These are phyloP conservation scores for Epizoanthus scotinus DNA, from an alignment of 92 coral and sea anemone species.

Conservation along the genomic window DNA sequence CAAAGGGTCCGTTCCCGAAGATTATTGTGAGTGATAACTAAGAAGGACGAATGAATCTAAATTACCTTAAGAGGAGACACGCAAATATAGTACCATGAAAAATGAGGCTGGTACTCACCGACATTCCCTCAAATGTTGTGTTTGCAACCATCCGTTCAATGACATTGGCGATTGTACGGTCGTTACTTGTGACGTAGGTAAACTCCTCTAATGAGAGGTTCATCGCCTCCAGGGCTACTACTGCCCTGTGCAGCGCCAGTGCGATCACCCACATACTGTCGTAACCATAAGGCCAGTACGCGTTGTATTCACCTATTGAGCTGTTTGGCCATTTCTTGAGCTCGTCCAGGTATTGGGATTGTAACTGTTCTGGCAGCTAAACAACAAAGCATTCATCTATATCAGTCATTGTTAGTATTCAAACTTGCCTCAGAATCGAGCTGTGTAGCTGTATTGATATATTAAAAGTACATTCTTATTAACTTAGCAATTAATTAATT, in stretches of 20 bases:
- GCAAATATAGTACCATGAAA: neutral
- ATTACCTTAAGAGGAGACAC: neutral
- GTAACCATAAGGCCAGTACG: slow-evolving; percentile 70
- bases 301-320: slow-evolving; percentile 31
- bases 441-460: too few relatives aligned
- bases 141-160: slow-evolving; percentile 38
- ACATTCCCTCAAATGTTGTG: slow-evolving; percentile 62
- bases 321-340: slow-evolving; percentile 28
- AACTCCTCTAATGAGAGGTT: slow-evolving; percentile 64
- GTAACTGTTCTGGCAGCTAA: slow-evolving; percentile 52
- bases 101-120: slow-evolving; percentile 52
- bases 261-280: slow-evolving; percentile 73
- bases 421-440: too few relatives aligned
- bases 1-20: too few relatives aligned
- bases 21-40: neutral
- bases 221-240: slow-evolving; percentile 36
- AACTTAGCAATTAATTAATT: too few relatives aligned
- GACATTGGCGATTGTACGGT: slow-evolving; percentile 25
- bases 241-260: slow-evolving; percentile 60
- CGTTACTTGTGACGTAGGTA: slow-evolving; percentile 43
- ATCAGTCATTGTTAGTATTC: too few relatives aligned
- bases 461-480: too few relatives aligned
- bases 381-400: neutral
- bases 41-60: neutral
- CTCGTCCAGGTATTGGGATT: slow-evolving; percentile 34